Evolutionary conservation across 1,140 invertebrate genomes (phyloP), one percentile per base, ranked within the genome.

Genomic region (Anagrus nilaparvatae): DNA sequence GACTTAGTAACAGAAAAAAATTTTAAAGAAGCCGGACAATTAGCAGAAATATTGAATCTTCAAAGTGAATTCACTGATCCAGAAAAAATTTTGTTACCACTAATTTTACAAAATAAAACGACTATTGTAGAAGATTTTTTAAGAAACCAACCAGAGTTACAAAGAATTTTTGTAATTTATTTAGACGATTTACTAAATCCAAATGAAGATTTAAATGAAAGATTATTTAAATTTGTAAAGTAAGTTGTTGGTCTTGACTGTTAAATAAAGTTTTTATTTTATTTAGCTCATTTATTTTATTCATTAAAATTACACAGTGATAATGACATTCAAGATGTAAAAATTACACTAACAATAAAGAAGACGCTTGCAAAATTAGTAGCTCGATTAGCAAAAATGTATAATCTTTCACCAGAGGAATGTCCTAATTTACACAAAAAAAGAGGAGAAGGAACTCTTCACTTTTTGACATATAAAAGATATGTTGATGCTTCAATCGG

Each of bases 51-150:
- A 21, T 61, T 85, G 28, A 62, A 76, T 37, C 57, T 84, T 12
- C 78, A 81, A 61, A 58, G 72, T 27, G 60, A 74, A 34, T 83
- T 82, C 62, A 51, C 59, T 16, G 70, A 66, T 43, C 55, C 82
- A 30, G 69, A 81, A 56, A 71, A 77, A 40, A 71, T 86, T 50
- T 48, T 85, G 4, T 62, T 87, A 47, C 82, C 83, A 13, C 59
- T 87, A 14, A 66, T 86, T 50, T 61, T 86, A 10, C 81, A 84
- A 70, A 81, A 84, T 53, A 83, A 82, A 56, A 51, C 76, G 18
- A 73, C 70, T 49, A 52, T 81, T 19, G 72, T 78, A 29, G 79
- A 85, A 59, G 75, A 78, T 41, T 83, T 82, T 65, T 56, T 85
- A 37, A 52, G 53, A 27, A 65, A 69, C 28, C 75, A 72, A 47